Evolutionary conservation across 2,888 invertebrate species (phyloP), one percentile per base, ranked within the genome.

Genomic region (Meloe dianella): DNA sequence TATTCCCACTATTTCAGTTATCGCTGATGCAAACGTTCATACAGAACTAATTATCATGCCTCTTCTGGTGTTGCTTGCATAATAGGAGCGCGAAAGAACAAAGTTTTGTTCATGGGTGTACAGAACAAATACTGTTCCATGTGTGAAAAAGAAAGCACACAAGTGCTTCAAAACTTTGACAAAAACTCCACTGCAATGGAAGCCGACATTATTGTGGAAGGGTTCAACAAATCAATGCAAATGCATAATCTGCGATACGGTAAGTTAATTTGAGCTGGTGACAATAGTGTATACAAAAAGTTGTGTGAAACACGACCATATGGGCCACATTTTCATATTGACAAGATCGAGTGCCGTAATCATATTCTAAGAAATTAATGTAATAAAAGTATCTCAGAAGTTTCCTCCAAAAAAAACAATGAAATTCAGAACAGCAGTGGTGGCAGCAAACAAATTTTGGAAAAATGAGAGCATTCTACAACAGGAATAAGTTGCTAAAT

Each of bases 21-120:
- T 74, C 62, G 71, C 63, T 41, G 75, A 75, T 66, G 67, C 9
- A 71, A 75, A 41, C 41, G 74, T 14, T 70, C 71, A 8, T 71
- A 73, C 57, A 59, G 38, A 58, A 38, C 54, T 5, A 64, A 64
- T 22, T 69, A 69, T 54, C 61, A 66, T 61, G 61, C 66, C 12
- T 7, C 29, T 20, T 64, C 64, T 1, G 64, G 61, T 0, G 57
- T 62, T 12, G 69, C 60, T 9, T 47, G 29, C 20, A 61, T 71
- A 29, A 59, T 69, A 27, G 66, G 71, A 0, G 35, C 58, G 35
- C 38, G 54, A 63, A 66, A 71, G 17, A 63, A 57, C 41, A 71
- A 73, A 64, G 17, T 70, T 27, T 22, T 72, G 38, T 64, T 60
- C 56, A 20, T 69, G n/a, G n/a, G n/a, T n/a, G n/a, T n/a, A n/a